Evolutionary conservation across 2,888 invertebrate genomes (phyloP).

Genomic region (Ecliptopera silaceata): DNA sequence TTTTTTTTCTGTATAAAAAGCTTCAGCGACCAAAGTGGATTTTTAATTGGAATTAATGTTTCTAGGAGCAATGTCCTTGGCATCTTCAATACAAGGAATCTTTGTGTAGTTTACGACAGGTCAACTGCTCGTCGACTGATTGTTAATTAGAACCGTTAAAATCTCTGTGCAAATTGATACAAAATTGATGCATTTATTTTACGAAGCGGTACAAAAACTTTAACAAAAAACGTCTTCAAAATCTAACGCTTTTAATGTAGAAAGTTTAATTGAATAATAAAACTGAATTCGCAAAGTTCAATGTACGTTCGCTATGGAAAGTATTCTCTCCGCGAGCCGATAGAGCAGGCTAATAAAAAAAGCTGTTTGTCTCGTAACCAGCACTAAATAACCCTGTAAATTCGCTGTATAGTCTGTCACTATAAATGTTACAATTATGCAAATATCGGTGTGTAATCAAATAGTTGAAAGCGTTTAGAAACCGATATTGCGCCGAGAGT

Average conservation of each 20-base stretch:
- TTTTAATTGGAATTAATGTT: slow-evolving; percentile 2
- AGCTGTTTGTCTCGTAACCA: slow-evolving; percentile 22
- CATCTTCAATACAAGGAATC: neutral
- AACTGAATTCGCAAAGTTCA: slow-evolving; percentile 34
- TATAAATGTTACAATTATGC: slow-evolving; percentile 44
- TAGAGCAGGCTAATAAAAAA: slow-evolving; percentile 26
- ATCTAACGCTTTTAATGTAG: slow-evolving; percentile 3
- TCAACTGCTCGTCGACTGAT: slow-evolving; percentile 3
- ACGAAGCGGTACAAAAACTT: slow-evolving; percentile 15
- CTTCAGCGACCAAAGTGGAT: neutral
- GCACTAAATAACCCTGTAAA: slow-evolving; percentile 33
- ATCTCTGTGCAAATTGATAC: slow-evolving; percentile 20
- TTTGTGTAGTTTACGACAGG: slow-evolving; percentile 5
- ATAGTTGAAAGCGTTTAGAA: slow-evolving; percentile 50
- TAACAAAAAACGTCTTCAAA: slow-evolving; percentile 12
- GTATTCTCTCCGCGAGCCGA: slow-evolving; percentile 31
- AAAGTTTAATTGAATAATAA: slow-evolving; percentile 31
- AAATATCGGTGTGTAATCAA: slow-evolving; percentile 42
- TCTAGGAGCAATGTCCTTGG: slow-evolving; percentile 1
- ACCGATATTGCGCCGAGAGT: slow-evolving; percentile 49
- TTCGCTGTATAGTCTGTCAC: slow-evolving; percentile 32
- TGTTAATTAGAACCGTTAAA: slow-evolving; percentile 18
- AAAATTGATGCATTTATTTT: slow-evolving; percentile 24
- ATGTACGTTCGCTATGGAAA: slow-evolving; percentile 36
- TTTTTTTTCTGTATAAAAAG: neutral